These are phyloP conservation scores for Mylabris sibirica DNA, from an alignment of 2,888 invertebrate species.

Conservation along the genomic window DNA sequence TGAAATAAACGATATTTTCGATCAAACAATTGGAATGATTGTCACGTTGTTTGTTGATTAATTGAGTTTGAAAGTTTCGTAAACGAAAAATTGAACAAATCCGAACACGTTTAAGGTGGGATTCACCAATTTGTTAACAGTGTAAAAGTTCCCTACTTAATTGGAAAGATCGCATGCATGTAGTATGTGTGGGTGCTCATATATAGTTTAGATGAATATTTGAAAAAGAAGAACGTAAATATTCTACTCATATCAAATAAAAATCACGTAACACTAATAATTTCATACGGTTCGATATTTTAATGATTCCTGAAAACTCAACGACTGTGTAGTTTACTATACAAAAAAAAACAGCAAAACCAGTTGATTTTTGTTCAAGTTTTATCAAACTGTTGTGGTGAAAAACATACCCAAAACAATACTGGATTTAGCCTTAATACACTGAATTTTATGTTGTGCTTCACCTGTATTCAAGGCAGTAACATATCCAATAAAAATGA, in stretches of 20 bases:
- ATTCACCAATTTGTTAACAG: constrained; percentile 27
- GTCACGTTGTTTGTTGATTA: constrained; percentile 7
- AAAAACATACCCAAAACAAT: background rate
- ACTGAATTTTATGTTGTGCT: background rate
- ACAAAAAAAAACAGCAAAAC: too few relatives aligned
- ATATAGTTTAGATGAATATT: background rate
- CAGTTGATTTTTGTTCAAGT: background rate
- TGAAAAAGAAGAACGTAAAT: constrained; percentile 4
- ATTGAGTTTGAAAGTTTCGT: constrained; percentile 7
- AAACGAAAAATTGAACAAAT: constrained; percentile 19
- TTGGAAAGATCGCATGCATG: constrained; percentile 13
- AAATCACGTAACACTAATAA: too few relatives aligned
- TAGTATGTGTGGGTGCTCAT: too few relatives aligned
- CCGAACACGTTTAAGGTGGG: constrained; percentile 25
- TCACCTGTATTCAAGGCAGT: constrained; percentile 1
- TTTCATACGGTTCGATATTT: too few relatives aligned
- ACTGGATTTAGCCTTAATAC: background rate
- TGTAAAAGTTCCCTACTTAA: constrained; percentile 25
- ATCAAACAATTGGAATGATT: background rate
- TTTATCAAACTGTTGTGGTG: background rate
- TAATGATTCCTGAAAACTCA: too few relatives aligned
- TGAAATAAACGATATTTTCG: background rate
- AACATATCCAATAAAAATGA: background rate
- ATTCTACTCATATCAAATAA: constrained; percentile 21
- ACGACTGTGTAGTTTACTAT: too few relatives aligned